Base-by-base conservation (phyloP, 2,888 invertebrate genomes). In the Pardosa pseudoannulata region DNA sequence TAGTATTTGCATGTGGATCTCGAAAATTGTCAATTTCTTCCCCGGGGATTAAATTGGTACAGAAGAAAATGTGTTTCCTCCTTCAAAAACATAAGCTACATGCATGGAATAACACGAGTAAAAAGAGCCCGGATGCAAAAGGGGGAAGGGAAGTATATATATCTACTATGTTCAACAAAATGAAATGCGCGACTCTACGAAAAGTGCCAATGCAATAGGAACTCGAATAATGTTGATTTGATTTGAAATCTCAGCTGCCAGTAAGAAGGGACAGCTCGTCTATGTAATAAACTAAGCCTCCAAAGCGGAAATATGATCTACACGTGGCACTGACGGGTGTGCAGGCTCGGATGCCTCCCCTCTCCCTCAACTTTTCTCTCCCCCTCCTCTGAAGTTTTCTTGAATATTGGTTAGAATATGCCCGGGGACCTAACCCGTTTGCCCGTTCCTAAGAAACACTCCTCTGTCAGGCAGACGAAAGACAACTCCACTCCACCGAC, bases 201-300 rank as follows among this genome's bases (percentile, higher is more conserved):
- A 68, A 41, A 74, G 81, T 75, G 70, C 71, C 76, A 72, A 65
- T 71, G 31, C 41, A 79, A 82, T 56, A 70, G 75, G 64, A 50
- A 72, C 31, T 27, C 78, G 72, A 73, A 71, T 85, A 85, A 85
- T 85, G 83, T 68, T 85, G 83, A 85, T 85, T 85, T 85, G 83
- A 85, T 85, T 85, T 85, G 83, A 85, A 85, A 85, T 85, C 83
- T 85, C 83, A 76, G 83, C 83, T 85, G 83, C 73, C 83, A 72
- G 64, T 64, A 32, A 31, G 82, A 65, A 56, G 32, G 70, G 50
- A 83, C 82, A 83, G 82, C 75, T 68, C 75, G 71, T 83, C 76
- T 70, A 76, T 83, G 76, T 83, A 83, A 83, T 83, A 83, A 83
- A 83, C 82, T 83, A 83, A 83, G 82, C 36, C 71, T 83, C 76